Conservation (phyloP, 2,888 invertebrate genomes). For the Drosophila multiciliata region DNA sequence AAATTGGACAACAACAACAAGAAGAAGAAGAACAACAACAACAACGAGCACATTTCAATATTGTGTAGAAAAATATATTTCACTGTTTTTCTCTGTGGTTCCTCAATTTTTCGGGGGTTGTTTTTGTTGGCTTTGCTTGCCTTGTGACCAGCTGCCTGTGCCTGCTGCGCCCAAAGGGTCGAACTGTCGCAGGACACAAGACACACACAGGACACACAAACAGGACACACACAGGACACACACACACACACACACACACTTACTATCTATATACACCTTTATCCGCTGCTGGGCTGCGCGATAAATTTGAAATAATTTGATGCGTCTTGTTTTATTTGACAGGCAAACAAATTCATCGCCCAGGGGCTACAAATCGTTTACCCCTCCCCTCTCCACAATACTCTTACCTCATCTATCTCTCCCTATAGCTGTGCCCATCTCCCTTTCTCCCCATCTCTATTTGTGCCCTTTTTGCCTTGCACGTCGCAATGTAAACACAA, state of each 20-base stretch:
- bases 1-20: constrained; percentile 22
- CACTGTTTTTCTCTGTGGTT: constrained; percentile 12
- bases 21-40: not conserved
- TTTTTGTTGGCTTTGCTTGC: constrained; percentile 12
- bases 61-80: not conserved
- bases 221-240: too few relatives aligned
- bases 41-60: constrained; percentile 40
- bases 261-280: constrained; percentile 44
- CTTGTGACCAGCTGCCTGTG: constrained; percentile 37
- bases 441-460: not conserved
- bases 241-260: not conserved
- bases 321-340: constrained; percentile 80
- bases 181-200: constrained; percentile 39
- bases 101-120: constrained; percentile 46
- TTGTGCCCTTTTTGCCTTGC: not conserved
- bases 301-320: constrained; percentile 79
- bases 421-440: not conserved
- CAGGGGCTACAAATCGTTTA: constrained; percentile 55
- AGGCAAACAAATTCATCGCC: constrained; percentile 74
- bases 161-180: constrained; percentile 36
- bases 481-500: constrained; percentile 63
- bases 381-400: not conserved
- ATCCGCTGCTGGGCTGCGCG: constrained; percentile 45
- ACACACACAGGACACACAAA: not conserved
- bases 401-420: not conserved